Evolutionary conservation across 2,113 vertebrate genomes (phyloP), one percentile per base, ranked within the genome.

Genomic region (Coregonus clupeaformis): DNA sequence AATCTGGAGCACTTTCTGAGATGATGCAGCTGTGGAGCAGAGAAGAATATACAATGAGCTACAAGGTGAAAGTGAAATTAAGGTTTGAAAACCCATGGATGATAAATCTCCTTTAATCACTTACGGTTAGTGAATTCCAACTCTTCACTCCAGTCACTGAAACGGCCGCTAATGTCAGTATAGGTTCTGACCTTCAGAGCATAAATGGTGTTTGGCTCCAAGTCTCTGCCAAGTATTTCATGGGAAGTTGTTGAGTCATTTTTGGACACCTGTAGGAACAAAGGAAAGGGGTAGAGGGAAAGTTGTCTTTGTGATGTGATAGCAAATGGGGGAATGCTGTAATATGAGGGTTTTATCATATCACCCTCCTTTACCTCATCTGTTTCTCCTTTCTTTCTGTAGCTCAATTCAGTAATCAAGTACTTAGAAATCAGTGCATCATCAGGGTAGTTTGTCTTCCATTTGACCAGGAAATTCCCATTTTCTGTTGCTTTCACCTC

Each of bases 111-210:
- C 6, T 60, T 60, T 60, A 65, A 71, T 72, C 5, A 89, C 90
- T 89, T 80, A 93, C 91, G 0, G 1, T 81, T 91, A 68, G 29
- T 64, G 77, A 92, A 91, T 67, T 83, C 66, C n/a, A 0, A 0
- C 59, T 88, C 88, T 0, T 70, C 0, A 14, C 93, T 94, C 5
- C 83, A 78, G 75, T 94, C 85, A 72, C 93, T 93, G 66, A 14
- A 83, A 4, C 0, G 24, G 0, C 0, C 0, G 2, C 30, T 75
- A 1, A 11, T 4, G 0, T 0, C 0, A 1, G 12, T 0, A 36
- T 30, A 59, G 32, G 65, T 85, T 78, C 47, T 88, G 69, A 88
- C 85, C 0, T 45, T 86, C 80, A 93, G 77, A 66, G 78, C 2
- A 66, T 93, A 94, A 0, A 69, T 42, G 2, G 85, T 80, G 6